Conservation (phyloP, 2,797 vertebrate species). For the Channallabes apus region DNA sequence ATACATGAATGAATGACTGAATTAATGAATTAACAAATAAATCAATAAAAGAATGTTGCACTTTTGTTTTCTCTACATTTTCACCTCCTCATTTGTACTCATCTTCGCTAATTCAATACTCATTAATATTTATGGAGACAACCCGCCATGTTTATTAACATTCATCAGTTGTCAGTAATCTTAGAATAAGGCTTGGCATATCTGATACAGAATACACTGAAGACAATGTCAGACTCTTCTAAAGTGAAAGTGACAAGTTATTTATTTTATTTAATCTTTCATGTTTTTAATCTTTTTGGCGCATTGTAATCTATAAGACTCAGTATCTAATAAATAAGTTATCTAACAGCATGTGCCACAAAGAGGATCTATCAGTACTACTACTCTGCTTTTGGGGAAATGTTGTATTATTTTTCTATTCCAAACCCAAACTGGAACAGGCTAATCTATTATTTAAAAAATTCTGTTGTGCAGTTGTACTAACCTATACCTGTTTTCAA, state of each 20-base stretch:
- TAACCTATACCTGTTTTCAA: neutral
- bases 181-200: neutral
- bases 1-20: too few species aligned
- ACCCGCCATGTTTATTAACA: neutral
- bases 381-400: neutral
- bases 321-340: neutral
- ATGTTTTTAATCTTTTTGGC: neutral
- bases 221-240: neutral
- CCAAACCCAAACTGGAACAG: neutral
- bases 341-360: neutral
- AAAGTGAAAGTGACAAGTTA: neutral
- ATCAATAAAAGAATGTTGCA: neutral
- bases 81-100: neutral
- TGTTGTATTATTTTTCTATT: neutral
- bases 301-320: neutral
- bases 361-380: neutral
- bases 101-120: neutral
- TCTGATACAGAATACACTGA: neutral
- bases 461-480: neutral
- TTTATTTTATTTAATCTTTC: neutral
- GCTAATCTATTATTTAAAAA: slow-evolving; percentile 1
- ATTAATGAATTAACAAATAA: too few species aligned
- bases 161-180: slow-evolving; percentile 1
- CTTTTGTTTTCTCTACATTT: neutral
- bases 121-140: neutral